Base-by-base conservation (phyloP, 2,113 vertebrate genomes). In the Hydropotes inermis region DNA sequence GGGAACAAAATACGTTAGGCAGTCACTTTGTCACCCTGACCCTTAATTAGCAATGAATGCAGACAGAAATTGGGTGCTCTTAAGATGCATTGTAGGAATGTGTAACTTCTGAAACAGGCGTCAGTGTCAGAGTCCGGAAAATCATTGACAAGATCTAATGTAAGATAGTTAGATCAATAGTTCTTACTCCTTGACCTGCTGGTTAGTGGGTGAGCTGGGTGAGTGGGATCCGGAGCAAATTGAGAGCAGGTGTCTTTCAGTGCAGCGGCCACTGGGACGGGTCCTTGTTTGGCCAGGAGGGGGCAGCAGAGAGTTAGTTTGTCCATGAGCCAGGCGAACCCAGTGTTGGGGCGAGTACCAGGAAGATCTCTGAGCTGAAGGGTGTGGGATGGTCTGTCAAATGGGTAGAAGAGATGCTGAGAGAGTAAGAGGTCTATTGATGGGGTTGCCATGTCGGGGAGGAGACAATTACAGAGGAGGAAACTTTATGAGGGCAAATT, bases 221-320 rank as follows among this genome's bases (percentile, higher is more conserved):
- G 45, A 58, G 33, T 54, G 36, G 15, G 45, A 9, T 21, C 74
- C 5, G 28, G 45, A 50, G 27, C 64, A 67, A 94, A 74, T 52
- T 82, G 52, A 15, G 52, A 43, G 27, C 21, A 79, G 13, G 52
- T 33, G 36, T 12, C 55, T 86, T 97, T 97, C 33, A 17, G 2
- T 10, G 70, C 19, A n/a, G 13, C 6, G 27, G 45, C 28, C 52
- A 55, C 43, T 45, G 45, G 21, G 47, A 54, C 57, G 85, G 64
- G 58, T 91, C 6, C 81, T 76, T 23, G 50, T 95, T 81, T 87
- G 36, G 43, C 79, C 96, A 97, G 83, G 16, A 96, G 90, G 81
- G n/a, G 64, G 87, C 64, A 92, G 95, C 87, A 97, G 64, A 96
- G 95, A 97, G 84, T 87, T 93, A 47, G 61, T 47, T 47, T 91